Percentiles rank a stretch among this genome's conserved stretches.
Conservation (phyloP, 2,888 invertebrate genomes). For the Willowsia nigromaculata region DNA sequence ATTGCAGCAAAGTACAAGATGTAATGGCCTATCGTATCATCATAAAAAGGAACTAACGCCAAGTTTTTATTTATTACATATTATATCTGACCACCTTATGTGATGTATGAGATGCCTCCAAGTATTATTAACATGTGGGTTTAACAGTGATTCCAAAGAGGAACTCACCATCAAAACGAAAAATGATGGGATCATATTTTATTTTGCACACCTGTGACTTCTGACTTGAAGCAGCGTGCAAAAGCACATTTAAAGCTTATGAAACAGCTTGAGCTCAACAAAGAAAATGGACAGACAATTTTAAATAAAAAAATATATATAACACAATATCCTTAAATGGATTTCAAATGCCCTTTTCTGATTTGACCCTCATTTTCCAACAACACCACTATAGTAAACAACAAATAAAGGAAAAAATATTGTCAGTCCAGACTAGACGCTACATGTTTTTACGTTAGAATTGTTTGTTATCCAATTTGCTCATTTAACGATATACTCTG, state of each 20-base stretch:
- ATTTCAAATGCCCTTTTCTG: constrained; percentile 9
- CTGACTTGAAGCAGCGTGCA: too few species aligned
- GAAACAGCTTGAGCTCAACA: constrained; percentile 25
- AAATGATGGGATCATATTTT: not conserved
- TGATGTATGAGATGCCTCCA: not conserved
- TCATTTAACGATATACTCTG: too few species aligned
- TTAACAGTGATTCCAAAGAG: not conserved
- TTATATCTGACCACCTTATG: not conserved
- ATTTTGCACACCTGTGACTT: constrained; percentile 36
- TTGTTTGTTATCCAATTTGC: too few species aligned
- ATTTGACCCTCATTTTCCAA: constrained; percentile 22
- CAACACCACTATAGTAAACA: not conserved
- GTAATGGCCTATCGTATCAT: not conserved
- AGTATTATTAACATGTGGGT: not conserved
- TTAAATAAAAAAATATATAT: not conserved
- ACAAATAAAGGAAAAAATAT: not conserved
- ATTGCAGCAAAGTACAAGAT: not conserved
- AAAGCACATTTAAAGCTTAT: not conserved
- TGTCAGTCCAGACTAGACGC: too few species aligned
- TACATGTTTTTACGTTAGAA: too few species aligned
- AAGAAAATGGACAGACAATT: not conserved
- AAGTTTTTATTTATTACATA: not conserved
- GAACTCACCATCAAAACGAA: not conserved
- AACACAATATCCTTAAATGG: constrained; percentile 20
- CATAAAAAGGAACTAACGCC: not conserved